Conservation (phyloP, 2,797 vertebrate species). For the Rallus crepitans region DNA sequence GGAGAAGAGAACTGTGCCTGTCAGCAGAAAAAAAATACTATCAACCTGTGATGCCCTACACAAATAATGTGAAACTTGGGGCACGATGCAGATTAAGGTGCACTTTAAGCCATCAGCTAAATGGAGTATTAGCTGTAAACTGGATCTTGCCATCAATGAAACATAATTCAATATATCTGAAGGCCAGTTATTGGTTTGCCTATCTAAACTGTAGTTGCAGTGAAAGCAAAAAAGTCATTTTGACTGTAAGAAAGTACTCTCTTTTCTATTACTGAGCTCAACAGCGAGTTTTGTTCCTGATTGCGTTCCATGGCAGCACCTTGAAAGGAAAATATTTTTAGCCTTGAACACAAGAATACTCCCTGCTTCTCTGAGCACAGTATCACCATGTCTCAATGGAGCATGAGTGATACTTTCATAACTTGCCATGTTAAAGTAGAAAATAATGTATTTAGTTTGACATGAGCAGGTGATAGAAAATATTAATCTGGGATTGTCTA, state of each 20-base stretch:
- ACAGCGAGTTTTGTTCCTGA: background rate
- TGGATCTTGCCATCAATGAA: slow-evolving; percentile 53
- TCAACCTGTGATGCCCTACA: slow-evolving; percentile 55
- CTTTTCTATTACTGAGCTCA: background rate
- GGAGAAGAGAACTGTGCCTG: slow-evolving; percentile 51
- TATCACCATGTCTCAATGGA: background rate
- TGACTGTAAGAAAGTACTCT: slow-evolving; percentile 1
- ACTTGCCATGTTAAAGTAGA: background rate
- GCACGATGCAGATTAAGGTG: slow-evolving; percentile 67
- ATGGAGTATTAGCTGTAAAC: slow-evolving; percentile 55
- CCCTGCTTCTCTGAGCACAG: background rate
- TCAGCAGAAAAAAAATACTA: slow-evolving; percentile 55
- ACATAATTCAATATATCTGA: slow-evolving; percentile 58
- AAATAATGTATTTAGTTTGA: background rate
- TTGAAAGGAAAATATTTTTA: slow-evolving; percentile 40
- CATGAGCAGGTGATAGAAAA: background rate
- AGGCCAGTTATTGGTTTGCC: slow-evolving; percentile 40
- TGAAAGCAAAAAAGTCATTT: background rate
- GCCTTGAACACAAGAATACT: background rate
- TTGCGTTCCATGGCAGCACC: background rate
- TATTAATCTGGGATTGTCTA: background rate
- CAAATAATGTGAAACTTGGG: slow-evolving; percentile 66
- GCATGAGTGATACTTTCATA: background rate
- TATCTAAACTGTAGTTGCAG: background rate
- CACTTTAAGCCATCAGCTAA: slow-evolving; percentile 67